Evolutionary conservation across 2,888 invertebrate genomes (phyloP).

Genomic region (Antheraea yamamai): DNA sequence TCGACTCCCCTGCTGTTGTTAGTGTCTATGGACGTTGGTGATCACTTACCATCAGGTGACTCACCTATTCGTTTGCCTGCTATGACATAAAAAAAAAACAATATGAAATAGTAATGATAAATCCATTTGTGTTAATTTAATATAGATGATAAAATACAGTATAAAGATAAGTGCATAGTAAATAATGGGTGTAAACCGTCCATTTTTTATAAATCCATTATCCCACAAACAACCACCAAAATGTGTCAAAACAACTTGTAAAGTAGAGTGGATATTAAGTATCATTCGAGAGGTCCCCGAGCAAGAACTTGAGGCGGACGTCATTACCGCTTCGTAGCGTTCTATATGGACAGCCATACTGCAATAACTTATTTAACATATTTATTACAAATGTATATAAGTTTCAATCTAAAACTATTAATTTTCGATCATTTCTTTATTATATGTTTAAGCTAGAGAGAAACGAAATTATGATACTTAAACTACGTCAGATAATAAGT

Average conservation of each 20-base stretch:
- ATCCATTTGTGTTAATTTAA: no score
- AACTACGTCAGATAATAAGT: no score
- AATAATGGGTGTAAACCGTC: neutral
- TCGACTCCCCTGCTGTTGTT: no score
- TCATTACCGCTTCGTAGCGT: constrained; percentile 33
- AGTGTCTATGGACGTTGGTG: no score
- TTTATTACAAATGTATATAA: neutral
- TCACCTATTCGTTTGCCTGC: no score
- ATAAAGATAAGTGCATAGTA: no score
- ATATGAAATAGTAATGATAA: no score
- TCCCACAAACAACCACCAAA: neutral
- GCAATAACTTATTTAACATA: neutral
- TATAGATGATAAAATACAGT: no score
- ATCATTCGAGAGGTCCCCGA: constrained; percentile 34
- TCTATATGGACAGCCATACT: neutral
- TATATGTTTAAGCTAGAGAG: no score
- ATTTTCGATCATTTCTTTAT: neutral
- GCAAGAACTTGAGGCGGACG: constrained; percentile 35
- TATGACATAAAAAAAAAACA: no score
- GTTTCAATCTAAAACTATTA: neutral
- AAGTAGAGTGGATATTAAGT: constrained; percentile 51
- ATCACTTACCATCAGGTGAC: no score
- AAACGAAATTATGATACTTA: no score
- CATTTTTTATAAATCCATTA: neutral
- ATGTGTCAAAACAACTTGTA: constrained; percentile 53